A percentile compares a stretch with the other conserved stretches of the same genome.
Conservation (phyloP, 2,113 vertebrate genomes). For the Solea senegalensis region DNA sequence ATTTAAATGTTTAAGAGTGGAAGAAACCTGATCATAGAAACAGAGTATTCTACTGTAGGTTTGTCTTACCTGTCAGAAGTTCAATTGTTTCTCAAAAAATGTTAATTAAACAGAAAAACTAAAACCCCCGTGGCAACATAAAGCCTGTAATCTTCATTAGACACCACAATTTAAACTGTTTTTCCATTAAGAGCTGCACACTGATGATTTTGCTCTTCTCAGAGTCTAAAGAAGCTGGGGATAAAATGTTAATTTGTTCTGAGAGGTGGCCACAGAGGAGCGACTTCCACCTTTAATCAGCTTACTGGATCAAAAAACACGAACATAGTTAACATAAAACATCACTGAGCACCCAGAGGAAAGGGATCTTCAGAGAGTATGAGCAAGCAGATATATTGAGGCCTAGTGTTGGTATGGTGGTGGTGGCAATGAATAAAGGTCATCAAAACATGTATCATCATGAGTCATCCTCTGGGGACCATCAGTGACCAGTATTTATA, state of each 20-base stretch:
- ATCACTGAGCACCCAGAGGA: neutral
- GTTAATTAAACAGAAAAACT: slow-evolving; percentile 24
- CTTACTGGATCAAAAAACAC: neutral
- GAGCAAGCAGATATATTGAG: neutral
- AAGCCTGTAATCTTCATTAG: slow-evolving; percentile 25
- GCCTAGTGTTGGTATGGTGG: neutral
- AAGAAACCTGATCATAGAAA: slow-evolving; percentile 2
- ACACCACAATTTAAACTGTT: slow-evolving; percentile 4
- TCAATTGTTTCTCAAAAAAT: slow-evolving; percentile 20
- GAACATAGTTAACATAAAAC: neutral
- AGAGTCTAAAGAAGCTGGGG: slow-evolving; percentile 1
- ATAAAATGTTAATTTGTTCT: slow-evolving; percentile 23
- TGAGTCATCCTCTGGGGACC: neutral
- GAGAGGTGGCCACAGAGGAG: slow-evolving; percentile 1
- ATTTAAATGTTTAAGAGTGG: neutral
- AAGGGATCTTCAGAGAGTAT: neutral
- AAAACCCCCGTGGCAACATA: neutral
- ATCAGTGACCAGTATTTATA: neutral
- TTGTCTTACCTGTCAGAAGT: slow-evolving; percentile 17
- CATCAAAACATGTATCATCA: neutral
- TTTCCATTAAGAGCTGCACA: slow-evolving; percentile 11
- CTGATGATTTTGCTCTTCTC: slow-evolving; percentile 9
- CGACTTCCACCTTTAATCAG: neutral
- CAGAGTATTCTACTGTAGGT: neutral
- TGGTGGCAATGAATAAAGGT: neutral